These are phyloP conservation scores for Neocrepidodera transversa DNA, from an alignment of 2,888 invertebrate genomes.

Conservation along the genomic window DNA sequence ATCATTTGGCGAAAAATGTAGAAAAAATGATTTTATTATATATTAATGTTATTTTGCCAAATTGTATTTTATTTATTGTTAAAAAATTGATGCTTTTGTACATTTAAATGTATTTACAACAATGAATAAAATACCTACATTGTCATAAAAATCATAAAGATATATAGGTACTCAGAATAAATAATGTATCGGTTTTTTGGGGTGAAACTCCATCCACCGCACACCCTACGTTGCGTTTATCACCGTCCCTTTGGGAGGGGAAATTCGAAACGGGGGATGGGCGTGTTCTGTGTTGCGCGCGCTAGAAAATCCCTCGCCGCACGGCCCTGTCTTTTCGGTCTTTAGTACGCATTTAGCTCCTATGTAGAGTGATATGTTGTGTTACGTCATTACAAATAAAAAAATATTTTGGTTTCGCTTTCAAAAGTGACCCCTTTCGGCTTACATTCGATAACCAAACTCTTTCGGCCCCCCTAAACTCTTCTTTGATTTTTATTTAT, in stretches of 20 bases:
- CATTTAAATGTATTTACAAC: no score
- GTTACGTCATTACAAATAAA: constrained; percentile 62
- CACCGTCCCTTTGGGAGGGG: no score
- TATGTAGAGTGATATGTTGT: constrained; percentile 62
- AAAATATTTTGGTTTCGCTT: constrained; percentile 61
- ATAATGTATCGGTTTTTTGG: constrained; percentile 20
- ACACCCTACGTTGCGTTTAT: no score
- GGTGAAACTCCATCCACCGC: constrained; percentile 14
- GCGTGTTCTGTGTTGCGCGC: constrained; percentile 60
- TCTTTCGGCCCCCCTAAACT: no score
- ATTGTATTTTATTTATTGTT: no score
- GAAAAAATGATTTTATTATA: no score
- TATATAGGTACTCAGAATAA: not conserved
- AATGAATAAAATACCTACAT: no score
- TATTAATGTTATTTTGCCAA: no score
- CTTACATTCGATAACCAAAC: no score
- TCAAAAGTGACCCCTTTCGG: constrained; percentile 61
- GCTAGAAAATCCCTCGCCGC: constrained; percentile 58
- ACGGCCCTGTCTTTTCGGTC: constrained; percentile 58
- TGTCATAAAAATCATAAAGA: constrained; percentile 19
- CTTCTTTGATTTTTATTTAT: no score
- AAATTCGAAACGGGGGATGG: constrained; percentile 53
- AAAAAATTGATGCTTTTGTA: no score
- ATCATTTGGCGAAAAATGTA: no score
- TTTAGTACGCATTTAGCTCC: constrained; percentile 62